Evolutionary conservation across 2,888 invertebrate species (phyloP).

Genomic region (Ferrisia virgata): DNA sequence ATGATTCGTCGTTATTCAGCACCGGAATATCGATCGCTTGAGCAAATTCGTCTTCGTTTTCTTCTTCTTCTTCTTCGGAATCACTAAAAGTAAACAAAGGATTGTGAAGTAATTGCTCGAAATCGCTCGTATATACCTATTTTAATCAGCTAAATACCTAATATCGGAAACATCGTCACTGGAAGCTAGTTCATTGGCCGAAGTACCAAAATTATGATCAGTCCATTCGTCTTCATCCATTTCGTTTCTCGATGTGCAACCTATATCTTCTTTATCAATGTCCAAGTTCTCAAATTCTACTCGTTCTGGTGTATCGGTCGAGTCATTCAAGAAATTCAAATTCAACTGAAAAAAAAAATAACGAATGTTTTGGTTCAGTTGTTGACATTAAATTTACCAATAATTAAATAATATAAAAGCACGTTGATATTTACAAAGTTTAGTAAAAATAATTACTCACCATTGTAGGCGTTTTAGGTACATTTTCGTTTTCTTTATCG

Average conservation of each 20-base stretch:
- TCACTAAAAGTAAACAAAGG: constrained; percentile 52
- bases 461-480: constrained; percentile 30
- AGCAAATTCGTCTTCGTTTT: constrained; percentile 66
- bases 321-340: constrained; percentile 46
- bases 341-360: neutral
- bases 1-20: constrained; percentile 29
- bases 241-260: constrained; percentile 67
- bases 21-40: constrained; percentile 64
- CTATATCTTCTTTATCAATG: constrained; percentile 53
- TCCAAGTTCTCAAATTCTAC: constrained; percentile 72
- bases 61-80: constrained; percentile 60
- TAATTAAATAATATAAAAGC: too few species aligned
- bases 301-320: constrained; percentile 65
- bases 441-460: too few species aligned
- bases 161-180: constrained; percentile 56
- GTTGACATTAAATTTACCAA: too few species aligned
- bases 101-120: neutral
- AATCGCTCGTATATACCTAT: neutral
- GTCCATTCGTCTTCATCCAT: constrained; percentile 97
- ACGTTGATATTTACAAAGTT: too few species aligned
- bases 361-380: too few species aligned
- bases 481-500: constrained; percentile 7
- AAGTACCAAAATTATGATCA: constrained; percentile 83
- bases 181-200: constrained; percentile 61
- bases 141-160: constrained; percentile 35